phyloP scores from a whole-genome alignment of 2,113 vertebrate genomes.

The Grallaria varia region DNA sequence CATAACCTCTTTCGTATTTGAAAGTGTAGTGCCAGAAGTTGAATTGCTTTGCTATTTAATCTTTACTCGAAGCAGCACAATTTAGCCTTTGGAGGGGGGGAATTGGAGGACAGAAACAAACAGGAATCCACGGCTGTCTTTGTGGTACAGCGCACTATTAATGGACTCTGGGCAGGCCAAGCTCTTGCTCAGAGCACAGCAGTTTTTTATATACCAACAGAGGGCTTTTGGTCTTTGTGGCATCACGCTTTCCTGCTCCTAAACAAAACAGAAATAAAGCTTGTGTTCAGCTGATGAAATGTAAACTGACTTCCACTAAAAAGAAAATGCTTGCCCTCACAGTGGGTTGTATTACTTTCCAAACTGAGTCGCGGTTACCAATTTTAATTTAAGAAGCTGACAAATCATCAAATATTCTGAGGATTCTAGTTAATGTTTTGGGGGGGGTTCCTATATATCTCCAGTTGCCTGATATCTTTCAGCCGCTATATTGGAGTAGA shows the following conservation, averaged over 20 bases:
- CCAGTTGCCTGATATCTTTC: neutral
- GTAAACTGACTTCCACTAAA: constrained; percentile 37
- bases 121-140: constrained; percentile 56
- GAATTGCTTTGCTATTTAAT: constrained; percentile 52
- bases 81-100: constrained; percentile 62
- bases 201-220: constrained; percentile 52
- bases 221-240: constrained; percentile 59
- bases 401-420: neutral
- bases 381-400: neutral
- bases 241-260: constrained; percentile 36
- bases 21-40: constrained; percentile 27
- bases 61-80: constrained; percentile 41
- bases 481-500: neutral
- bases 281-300: constrained; percentile 41
- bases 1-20: constrained; percentile 28
- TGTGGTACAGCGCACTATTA: constrained; percentile 46
- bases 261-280: constrained; percentile 49
- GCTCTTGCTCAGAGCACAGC: constrained; percentile 31
- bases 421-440: neutral
- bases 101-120: constrained; percentile 54
- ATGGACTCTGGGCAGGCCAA: constrained; percentile 22
- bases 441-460: neutral
- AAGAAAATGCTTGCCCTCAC: neutral
- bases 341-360: neutral
- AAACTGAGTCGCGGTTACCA: neutral